A percentile compares a stretch with the other conserved stretches of the same genome.
Conservation (phyloP, 2,113 vertebrate genomes). For the Gallinago paraguaiae region DNA sequence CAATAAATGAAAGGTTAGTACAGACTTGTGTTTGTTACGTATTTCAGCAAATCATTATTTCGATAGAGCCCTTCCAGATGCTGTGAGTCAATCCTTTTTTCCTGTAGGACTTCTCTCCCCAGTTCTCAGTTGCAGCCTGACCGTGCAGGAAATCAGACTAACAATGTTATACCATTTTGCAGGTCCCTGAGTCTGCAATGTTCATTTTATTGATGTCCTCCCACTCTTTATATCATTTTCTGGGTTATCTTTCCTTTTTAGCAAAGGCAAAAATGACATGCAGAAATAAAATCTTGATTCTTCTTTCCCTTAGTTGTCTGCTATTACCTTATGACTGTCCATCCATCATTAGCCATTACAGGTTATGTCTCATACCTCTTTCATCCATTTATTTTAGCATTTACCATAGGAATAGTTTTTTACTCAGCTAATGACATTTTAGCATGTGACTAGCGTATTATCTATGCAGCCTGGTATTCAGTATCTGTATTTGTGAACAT, state of each 20-base stretch:
- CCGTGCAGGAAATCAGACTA: neutral
- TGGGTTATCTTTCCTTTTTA: neutral
- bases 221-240: neutral
- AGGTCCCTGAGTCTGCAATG: neutral
- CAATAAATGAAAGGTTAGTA: neutral
- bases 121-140: neutral
- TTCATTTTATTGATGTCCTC: neutral
- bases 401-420: neutral
- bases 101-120: neutral
- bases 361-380: neutral
- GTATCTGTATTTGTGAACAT: neutral
- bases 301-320: neutral
- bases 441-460: neutral
- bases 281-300: neutral
- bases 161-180: neutral
- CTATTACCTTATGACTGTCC: neutral
- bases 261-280: neutral
- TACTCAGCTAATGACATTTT: neutral
- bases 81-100: neutral
- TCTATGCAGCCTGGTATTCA: neutral
- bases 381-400: neutral
- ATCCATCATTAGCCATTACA: neutral
- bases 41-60: neutral
- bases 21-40: neutral
- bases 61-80: neutral